phyloP scores from a whole-genome alignment of 2,888 invertebrate genomes.

The Luperina nickerlii region DNA sequence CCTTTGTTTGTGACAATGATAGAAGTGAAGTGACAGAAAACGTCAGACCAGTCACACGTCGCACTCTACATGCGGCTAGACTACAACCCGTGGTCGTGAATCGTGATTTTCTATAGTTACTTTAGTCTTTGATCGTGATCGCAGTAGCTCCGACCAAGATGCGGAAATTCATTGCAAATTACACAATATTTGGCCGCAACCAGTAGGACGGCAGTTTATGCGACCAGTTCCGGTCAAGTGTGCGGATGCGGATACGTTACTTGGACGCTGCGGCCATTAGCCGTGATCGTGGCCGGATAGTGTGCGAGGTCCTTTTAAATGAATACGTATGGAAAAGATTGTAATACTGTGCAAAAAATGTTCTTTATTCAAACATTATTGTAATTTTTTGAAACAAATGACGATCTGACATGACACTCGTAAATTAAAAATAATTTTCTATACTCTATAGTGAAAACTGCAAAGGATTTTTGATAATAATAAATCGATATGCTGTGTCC shows the following conservation, averaged over 20 bases:
- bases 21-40: background rate
- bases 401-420: constrained; percentile 51
- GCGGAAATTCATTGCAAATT: background rate
- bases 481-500: constrained; percentile 82
- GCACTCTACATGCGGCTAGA: background rate
- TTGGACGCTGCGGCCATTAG: background rate
- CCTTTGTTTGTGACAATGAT: background rate
- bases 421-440: constrained; percentile 77
- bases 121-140: background rate
- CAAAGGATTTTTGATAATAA: constrained; percentile 71
- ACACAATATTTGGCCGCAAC: background rate
- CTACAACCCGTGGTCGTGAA: background rate
- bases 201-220: background rate
- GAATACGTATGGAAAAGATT: constrained; percentile 12
- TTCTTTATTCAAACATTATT: constrained; percentile 60
- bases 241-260: background rate
- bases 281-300: no score
- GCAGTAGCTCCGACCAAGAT: background rate
- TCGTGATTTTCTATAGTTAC: no score
- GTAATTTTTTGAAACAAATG: constrained; percentile 60
- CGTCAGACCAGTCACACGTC: no score
- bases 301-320: background rate
- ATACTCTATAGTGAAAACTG: constrained; percentile 69
- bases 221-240: background rate
- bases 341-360: constrained; percentile 5